Evolutionary conservation across 2,113 vertebrate genomes (phyloP).

Genomic region (Lamprotornis superbus): DNA sequence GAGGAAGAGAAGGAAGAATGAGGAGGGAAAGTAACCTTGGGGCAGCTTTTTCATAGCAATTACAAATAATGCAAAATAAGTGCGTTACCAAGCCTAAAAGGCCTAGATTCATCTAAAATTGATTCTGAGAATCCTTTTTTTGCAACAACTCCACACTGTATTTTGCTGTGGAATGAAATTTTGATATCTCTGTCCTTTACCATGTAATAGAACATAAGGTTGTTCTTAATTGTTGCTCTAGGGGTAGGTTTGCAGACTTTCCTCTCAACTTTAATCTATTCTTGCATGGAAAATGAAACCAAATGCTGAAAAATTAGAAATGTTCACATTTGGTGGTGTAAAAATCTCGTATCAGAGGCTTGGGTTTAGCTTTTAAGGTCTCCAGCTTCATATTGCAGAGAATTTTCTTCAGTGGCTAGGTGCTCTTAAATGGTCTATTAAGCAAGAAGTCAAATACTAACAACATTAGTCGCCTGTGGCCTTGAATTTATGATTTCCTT

Average conservation of each 20-base stretch:
- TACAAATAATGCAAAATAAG: not conserved
- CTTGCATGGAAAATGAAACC: not conserved
- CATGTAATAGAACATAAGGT: not conserved
- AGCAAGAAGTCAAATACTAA: not conserved
- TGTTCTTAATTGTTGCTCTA: slow-evolving; percentile 15
- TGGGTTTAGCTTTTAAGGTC: not conserved
- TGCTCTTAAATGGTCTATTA: not conserved
- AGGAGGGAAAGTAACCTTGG: not conserved
- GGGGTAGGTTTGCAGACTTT: not conserved
- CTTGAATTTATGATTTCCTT: not conserved
- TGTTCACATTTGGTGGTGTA: not conserved
- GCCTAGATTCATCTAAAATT: not conserved
- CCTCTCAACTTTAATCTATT: not conserved
- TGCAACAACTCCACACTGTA: not conserved
- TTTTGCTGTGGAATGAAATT: not conserved
- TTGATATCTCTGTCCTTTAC: not conserved
- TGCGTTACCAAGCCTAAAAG: not conserved
- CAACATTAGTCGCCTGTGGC: not conserved
- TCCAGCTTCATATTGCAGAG: not conserved
- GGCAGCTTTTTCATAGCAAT: not conserved
- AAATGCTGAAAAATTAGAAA: not conserved
- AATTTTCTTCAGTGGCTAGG: not conserved
- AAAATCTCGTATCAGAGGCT: not conserved
- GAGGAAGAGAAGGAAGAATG: not conserved
- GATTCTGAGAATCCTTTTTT: not conserved